These are phyloP conservation scores for Cryptocheilus praepositus DNA, from an alignment of 2,888 invertebrate genomes.

Conservation along the genomic window DNA sequence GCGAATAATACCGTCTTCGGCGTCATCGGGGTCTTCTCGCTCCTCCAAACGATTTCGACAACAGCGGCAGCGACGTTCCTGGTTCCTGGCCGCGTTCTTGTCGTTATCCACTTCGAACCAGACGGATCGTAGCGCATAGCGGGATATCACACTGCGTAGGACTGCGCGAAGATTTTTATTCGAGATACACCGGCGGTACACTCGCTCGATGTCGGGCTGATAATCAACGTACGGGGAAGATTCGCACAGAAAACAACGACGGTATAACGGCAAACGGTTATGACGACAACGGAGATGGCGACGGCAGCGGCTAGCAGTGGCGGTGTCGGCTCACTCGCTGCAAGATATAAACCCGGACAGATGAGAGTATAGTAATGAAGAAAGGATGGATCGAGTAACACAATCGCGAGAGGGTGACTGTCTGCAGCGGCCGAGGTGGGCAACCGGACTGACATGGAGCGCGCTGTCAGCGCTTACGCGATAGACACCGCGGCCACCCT, in stretches of 20 bases:
- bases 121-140: slow-evolving; percentile 35
- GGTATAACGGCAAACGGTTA: too few relatives aligned
- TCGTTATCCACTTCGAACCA: slow-evolving; percentile 6
- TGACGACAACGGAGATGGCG: background rate
- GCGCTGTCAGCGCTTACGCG: slow-evolving; percentile 50
- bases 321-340: background rate
- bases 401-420: slow-evolving; percentile 39
- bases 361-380: slow-evolving; percentile 21
- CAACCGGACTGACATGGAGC: slow-evolving; percentile 62
- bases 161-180: background rate
- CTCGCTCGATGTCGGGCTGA: background rate
- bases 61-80: background rate
- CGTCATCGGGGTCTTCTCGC: background rate
- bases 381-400: slow-evolving; percentile 27
- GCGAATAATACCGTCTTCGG: background rate
- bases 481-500: slow-evolving; percentile 47
- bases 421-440: slow-evolving; percentile 60
- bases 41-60: too few relatives aligned
- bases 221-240: background rate
- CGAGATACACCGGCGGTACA: slow-evolving; percentile 6
- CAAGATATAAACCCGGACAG: slow-evolving; percentile 18
- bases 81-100: background rate
- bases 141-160: slow-evolving; percentile 15
- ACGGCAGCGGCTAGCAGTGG: background rate
- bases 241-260: too few relatives aligned